Evolutionary conservation across 2,888 invertebrate genomes (phyloP), one percentile per base, ranked within the genome.

Genomic region (Tenodera sinensis): DNA sequence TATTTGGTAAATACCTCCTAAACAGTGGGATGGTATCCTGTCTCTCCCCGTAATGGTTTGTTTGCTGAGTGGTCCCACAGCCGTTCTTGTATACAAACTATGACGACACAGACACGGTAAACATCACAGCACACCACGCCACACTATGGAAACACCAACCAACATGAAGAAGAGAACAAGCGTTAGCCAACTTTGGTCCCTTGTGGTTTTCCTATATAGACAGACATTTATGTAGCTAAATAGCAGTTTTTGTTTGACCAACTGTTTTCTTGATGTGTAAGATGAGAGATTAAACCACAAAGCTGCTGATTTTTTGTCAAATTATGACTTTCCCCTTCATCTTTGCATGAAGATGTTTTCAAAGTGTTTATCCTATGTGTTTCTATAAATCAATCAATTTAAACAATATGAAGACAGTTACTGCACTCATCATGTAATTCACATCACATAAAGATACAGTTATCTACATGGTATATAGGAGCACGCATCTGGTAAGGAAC

Each of bases 31-130:
- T 88, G 88, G 84, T 88, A 85, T 82, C 28, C 81, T 20, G 83
- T 27, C 15, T 54, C 28, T 85, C 54, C 82, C 28, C 34, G 28
- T 82, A 85, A 71, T 34, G 82, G 71, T 82, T 83, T 86, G 15
- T 83, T 89, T 88, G 88, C 30, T 87, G 84, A 87, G 89, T 89
- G 89, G 89, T 89, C 89, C 89, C 89, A 89, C 89, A 89, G 89
- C 88, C 89, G n/a, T 88, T 88, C 83, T 83, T 85, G 84, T 88
- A 71, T 83, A 27, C n/a, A 47, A 47, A 84, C 88, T 30, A 84
- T 25, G 81, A 84, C 20, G 54, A 84, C 83, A 88, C 71, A 25
- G 12, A 81, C 87, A 87, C 71, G 15, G 27, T 42, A n/a, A 84
- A 84, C 84, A 42, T 30, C 28, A 84, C 84, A 84, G 42, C 27